Base-by-base conservation (phyloP, 2,797 vertebrate species). In the Amblyraja radiata region DNA sequence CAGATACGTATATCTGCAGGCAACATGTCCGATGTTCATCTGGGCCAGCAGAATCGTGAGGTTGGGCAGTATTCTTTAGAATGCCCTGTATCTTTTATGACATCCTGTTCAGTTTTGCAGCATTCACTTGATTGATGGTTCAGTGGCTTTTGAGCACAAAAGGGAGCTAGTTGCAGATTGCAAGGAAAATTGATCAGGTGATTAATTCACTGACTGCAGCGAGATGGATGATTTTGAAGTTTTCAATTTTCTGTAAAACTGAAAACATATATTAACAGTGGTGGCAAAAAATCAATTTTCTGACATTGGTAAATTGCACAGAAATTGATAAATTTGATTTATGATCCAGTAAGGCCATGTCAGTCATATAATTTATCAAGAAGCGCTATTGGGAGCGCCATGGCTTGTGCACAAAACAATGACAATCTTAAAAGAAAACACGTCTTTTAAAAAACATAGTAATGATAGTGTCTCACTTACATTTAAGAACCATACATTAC, bases 231-330 rank as follows among this genome's bases (percentile, higher is more conserved):
- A 76, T 74, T 74, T 23, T 76, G 90, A 92, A 92, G 39, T 76
- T 92, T 92, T 92, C 90, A 92, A 92, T 92, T 92, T 92, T 76
- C 65, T 92, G 71, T 23, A 92, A 92, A 92, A 92, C 16, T 46
- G 46, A 92, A 92, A 71, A 76, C 90, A 91, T 39, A 76, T 76
- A 90, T 92, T 76, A 73, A 54, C 71, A 92, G 71, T 92, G 71
- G 25, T 76, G 71, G 39, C 28, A 92, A 73, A 74, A 74, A 76
- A 76, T 58, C 68, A 92, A 71, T 76, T 76, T 58, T 54, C 71
- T 76, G 90, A 76, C 71, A 92, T 71, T 76, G 71, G 71, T 92
- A 58, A 92, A 92, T 76, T 76, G 71, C 46, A 76, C n/a, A 92
- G 71, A 13, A 76, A 92, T 92, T 74, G n/a, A 92, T 74, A 76